Base-by-base conservation (phyloP, 2,113 vertebrate genomes). In the Dolichotis patagonum region DNA sequence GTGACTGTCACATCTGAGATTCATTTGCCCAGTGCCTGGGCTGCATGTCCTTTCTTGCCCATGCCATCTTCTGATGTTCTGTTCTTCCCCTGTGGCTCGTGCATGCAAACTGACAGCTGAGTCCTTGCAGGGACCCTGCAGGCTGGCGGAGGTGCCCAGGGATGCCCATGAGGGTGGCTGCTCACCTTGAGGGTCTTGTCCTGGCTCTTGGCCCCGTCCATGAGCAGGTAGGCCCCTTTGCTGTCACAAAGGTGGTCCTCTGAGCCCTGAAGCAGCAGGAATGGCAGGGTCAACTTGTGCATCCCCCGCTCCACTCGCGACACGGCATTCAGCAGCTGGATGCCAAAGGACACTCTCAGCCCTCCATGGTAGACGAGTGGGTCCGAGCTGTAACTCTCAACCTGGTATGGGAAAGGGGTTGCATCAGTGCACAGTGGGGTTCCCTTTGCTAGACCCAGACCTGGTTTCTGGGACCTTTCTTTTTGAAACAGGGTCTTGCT, bases 181-280 rank as follows among this genome's bases (percentile, higher is more conserved):
- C 56, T 97, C 93, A 99, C 99, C 99, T 99, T 99, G 35, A 99
- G 88, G 0, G 99, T 99, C 97, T 99, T 99, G 99, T 99, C 99
- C 35, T 98, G 97, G 92, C 99, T 99, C 54, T 96, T 98, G 69
- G 99, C 98, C 0, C 98, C 99, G 32, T 99, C 99, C 97, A 99
- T 98, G 98, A 99, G 99, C 54, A 99, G 96, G 52, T 98, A 99
- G 54, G 99, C 99, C 16, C 99, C 99, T 94, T 95, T 98, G 98
- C 99, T 99, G 91, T 99, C 99, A 0, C 99, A 99, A 67, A 99
- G 99, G 97, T 99, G 99, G 98, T 99, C 99, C 0, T 97, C 98
- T 0, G 99, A 99, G 14, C 99, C 99, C 3, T 99, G 99, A 49
- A 99, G 99, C 98, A 99, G 98, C 96, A 99, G 96, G 98, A 99